Base-by-base conservation (phyloP, 2,113 vertebrate genomes). In the Danionella cerebrum region DNA sequence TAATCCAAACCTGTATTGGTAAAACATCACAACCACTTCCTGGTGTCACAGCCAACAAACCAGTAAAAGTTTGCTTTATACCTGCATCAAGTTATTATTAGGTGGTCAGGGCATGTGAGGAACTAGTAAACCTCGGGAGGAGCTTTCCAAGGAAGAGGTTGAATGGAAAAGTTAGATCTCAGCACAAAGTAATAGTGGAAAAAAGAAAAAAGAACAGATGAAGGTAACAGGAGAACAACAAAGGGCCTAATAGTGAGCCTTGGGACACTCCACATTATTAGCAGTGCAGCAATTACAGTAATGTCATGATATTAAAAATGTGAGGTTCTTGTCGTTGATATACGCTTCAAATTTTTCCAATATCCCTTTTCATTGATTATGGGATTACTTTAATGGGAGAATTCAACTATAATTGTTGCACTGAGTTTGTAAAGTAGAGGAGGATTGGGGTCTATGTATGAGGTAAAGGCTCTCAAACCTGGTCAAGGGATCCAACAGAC, bases 401-500 rank as follows among this genome's bases (percentile, higher is more conserved):
- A n/a, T n/a, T n/a, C n/a, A n/a, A n/a, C n/a, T n/a, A n/a, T n/a
- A n/a, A n/a, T n/a, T n/a, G n/a, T n/a, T n/a, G n/a, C n/a, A n/a
- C n/a, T n/a, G n/a, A n/a, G n/a, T n/a, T n/a, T n/a, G n/a, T n/a
- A n/a, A n/a, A n/a, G n/a, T n/a, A n/a, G n/a, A n/a, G n/a, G n/a
- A n/a, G n/a, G n/a, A n/a, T n/a, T n/a, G n/a, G n/a, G n/a, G 3
- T 2, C 5, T 9, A 33, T 33, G 1, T 9, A 9, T 33, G 9
- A 2, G 3, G 6, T 38, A 10, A 11, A 25, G 42, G 14, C 10
- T 38, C 3, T 72, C 84, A 41, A 58, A 96, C 96, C 94, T 99
- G 96, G 84, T 99, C 96, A 78, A 97, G 79, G 0, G 96, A 95
- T 3, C 96, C 96, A 11, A 94, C 82, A 1, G 96, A 95, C 22